Base-by-base conservation (phyloP, 1,140 invertebrate species). In the Drosophila fuyamai region DNA sequence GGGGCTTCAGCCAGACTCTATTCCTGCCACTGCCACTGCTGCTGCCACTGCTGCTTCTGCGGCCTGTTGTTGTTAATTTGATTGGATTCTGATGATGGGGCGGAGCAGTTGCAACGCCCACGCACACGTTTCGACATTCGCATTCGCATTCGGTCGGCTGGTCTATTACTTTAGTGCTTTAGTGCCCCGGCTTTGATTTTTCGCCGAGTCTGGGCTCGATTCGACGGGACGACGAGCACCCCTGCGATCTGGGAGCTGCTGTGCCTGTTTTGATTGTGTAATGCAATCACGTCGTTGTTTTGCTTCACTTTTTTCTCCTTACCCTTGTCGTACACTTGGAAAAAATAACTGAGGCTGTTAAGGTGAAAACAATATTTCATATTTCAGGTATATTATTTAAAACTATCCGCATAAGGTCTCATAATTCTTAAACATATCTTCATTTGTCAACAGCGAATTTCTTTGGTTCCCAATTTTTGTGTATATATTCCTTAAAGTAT, bases 81-180 rank as follows among this genome's bases (percentile, higher is more conserved):
- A 91, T 91, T 91, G 90, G 90, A 91, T 91, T 91, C 90, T 91
- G 89, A 91, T 91, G 90, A 91, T 86, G 82, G 85, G 90, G 90
- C 90, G 90, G 90, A 79, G 74, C 71, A 76, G 74, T 65, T 79
- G 76, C 74, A 79, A 73, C 90, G 90, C 90, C 90, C 90, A 90
- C 90, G 81, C 90, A 91, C 90, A 90, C 86, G 90, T 72, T 71
- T 71, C 67, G n/a, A 71, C 65, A 71, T 71, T 71, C 63, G 60
- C 32, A 48, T 48, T 27, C 46, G 46, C 23, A 32, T 10, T 51
- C 29, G 41, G 53, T 54, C 47, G 77, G 67, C 70, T 53, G 77
- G 81, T 81, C 81, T 79, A 70, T 75, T 58, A 71, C 78, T 85
- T 84, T 85, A 85, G 80, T 91, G 81, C 78, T 85, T 75, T 85